phyloP scores from a whole-genome alignment of 2,888 invertebrate species.

The Latrodectus elegans region DNA sequence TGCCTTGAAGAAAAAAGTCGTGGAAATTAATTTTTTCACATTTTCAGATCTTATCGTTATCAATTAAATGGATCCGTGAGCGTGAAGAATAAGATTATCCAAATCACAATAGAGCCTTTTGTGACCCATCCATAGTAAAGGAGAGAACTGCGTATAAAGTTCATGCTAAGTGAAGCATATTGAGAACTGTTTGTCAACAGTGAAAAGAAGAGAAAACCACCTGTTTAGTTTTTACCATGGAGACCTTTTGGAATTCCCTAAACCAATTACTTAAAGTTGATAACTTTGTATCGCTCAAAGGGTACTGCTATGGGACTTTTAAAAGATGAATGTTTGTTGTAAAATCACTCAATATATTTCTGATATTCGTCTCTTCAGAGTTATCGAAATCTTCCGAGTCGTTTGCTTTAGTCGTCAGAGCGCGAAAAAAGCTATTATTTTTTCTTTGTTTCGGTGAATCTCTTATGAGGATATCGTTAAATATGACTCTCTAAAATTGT shows the following conservation, averaged over 20 bases:
- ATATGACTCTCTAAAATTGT: too few species aligned
- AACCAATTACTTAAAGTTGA: constrained; percentile 65
- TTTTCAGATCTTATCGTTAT: constrained; percentile 9
- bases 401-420: constrained; percentile 9
- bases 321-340: constrained; percentile 51
- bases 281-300: constrained; percentile 9
- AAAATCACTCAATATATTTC: constrained; percentile 7
- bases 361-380: constrained; percentile 38
- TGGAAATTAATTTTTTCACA: neutral
- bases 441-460: neutral
- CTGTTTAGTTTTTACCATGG: constrained; percentile 45
- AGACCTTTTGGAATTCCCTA: constrained; percentile 37
- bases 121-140: constrained; percentile 5
- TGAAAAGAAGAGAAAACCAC: constrained; percentile 24
- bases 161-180: constrained; percentile 51
- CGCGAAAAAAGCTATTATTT: constrained; percentile 45
- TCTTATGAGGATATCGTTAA: too few species aligned
- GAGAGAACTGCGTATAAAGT: neutral
- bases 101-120: neutral
- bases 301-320: constrained; percentile 47
- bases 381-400: constrained; percentile 38
- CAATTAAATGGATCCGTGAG: constrained; percentile 27
- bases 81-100: neutral
- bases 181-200: constrained; percentile 43
- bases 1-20: too few species aligned